A percentile compares a stretch with the other conserved stretches of the same genome.
phyloP scores from a whole-genome alignment of 2,113 vertebrate genomes.

The Anoura caudifer region DNA sequence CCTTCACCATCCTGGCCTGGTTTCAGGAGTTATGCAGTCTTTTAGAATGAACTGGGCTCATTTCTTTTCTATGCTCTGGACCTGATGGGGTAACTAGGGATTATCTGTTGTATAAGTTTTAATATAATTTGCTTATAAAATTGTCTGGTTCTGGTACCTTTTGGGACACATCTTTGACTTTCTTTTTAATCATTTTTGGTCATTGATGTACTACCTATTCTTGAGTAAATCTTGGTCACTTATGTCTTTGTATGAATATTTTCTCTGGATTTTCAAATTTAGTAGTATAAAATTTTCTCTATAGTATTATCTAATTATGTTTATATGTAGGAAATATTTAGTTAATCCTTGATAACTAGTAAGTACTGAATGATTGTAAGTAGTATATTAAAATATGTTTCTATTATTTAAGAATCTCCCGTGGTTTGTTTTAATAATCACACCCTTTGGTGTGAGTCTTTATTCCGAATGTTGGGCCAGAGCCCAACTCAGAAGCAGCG shows the following conservation, averaged over 20 bases:
- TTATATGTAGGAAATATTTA: neutral
- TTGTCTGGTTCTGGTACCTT: neutral
- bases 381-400: neutral
- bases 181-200: neutral
- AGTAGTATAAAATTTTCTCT: neutral
- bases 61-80: neutral
- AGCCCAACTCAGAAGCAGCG: neutral
- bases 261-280: neutral
- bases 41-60: neutral
- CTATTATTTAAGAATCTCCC: neutral
- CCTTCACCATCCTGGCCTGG: neutral
- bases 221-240: neutral
- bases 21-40: neutral
- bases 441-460: neutral
- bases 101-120: neutral
- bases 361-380: neutral
- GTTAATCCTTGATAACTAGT: neutral
- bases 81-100: neutral
- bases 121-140: neutral
- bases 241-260: neutral
- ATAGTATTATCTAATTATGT: neutral
- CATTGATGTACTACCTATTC: neutral
- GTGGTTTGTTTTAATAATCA: neutral
- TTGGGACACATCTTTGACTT: neutral
- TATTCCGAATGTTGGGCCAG: neutral